Conservation (phyloP, 2,888 invertebrate genomes). For the Mythimna albipuncta region DNA sequence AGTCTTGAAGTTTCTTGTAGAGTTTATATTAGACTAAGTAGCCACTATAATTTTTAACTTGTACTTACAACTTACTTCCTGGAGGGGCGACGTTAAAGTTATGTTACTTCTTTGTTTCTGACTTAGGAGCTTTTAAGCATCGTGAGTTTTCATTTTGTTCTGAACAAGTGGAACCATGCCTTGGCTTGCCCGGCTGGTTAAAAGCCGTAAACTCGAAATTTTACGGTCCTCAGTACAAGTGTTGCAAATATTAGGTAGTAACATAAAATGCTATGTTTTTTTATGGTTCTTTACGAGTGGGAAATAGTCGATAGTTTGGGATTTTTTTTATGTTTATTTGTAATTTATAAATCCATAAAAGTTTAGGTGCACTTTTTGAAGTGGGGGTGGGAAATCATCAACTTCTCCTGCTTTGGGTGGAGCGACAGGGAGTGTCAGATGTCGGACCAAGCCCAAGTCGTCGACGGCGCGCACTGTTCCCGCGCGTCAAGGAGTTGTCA, state of each 20-base stretch:
- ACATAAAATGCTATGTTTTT: constrained; percentile 11
- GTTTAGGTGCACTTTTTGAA: background rate
- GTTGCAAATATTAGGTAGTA: constrained; percentile 42
- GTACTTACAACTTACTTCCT: constrained; percentile 52
- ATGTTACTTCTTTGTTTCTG: constrained; percentile 62
- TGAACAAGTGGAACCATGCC: constrained; percentile 38
- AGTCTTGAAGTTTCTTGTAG: constrained; percentile 44
- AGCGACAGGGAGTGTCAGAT: too few relatives aligned
- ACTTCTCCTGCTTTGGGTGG: too few relatives aligned
- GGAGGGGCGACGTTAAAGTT: constrained; percentile 55
- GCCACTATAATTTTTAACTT: constrained; percentile 60
- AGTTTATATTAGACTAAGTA: constrained; percentile 58
- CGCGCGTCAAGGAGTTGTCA: too few relatives aligned
- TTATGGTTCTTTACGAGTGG: constrained; percentile 5
- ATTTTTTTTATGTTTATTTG: constrained; percentile 4
- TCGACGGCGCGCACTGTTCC: too few relatives aligned
- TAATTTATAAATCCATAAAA: background rate
- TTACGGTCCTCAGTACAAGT: constrained; percentile 37
- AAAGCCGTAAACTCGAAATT: constrained; percentile 49
- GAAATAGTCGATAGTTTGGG: background rate
- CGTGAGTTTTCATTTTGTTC: constrained; percentile 60
- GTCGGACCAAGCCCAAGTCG: too few relatives aligned
- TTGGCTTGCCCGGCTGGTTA: constrained; percentile 22
- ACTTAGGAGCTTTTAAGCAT: constrained; percentile 59
- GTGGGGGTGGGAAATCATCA: too few relatives aligned